Percentiles rank a stretch among this genome's conserved stretches.
These are phyloP conservation scores for Neopipo cinnamomea DNA, from an alignment of 2,113 vertebrate species.

Conservation along the genomic window DNA sequence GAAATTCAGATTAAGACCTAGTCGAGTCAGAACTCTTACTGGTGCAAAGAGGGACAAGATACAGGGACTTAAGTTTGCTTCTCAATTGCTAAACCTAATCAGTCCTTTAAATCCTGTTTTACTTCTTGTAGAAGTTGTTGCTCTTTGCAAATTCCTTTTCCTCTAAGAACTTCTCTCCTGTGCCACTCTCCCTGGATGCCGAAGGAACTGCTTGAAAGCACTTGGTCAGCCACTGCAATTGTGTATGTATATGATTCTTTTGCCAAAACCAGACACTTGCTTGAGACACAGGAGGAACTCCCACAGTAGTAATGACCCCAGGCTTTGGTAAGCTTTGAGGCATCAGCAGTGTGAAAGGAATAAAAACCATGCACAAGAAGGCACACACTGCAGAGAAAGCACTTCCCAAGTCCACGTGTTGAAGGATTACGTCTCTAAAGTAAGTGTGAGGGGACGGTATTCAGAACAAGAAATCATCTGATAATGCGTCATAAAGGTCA, in stretches of 20 bases:
- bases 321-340: not conserved
- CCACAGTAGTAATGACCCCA: not conserved
- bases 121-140: not conserved
- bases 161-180: not conserved
- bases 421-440: not conserved
- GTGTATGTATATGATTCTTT: not conserved
- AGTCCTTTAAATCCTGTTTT: not conserved
- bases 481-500: not conserved
- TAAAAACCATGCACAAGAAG: not conserved
- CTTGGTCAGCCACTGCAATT: not conserved
- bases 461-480: not conserved
- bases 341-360: not conserved
- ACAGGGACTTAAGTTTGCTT: not conserved
- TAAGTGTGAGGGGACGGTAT: not conserved
- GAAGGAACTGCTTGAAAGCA: not conserved
- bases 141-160: not conserved
- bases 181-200: not conserved
- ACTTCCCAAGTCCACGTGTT: not conserved
- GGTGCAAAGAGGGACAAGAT: not conserved
- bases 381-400: not conserved
- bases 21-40: not conserved
- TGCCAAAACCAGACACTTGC: not conserved
- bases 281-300: not conserved
- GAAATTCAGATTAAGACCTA: not conserved
- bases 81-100: not conserved